Evolutionary conservation across 2,797 vertebrate species (phyloP).

Genomic region (Miopithecus talapoin): DNA sequence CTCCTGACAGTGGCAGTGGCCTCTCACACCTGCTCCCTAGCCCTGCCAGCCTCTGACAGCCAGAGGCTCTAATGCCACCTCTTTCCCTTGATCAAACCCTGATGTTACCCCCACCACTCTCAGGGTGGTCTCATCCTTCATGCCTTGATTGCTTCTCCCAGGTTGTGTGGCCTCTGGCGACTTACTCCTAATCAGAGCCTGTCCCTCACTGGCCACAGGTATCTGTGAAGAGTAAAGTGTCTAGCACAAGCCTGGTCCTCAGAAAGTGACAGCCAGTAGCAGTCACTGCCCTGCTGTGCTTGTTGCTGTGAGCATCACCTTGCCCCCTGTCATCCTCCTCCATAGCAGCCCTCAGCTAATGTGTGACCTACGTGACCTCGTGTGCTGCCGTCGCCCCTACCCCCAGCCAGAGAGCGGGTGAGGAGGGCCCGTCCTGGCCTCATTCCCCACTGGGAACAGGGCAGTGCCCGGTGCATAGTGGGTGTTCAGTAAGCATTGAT

Average conservation of each 20-base stretch:
- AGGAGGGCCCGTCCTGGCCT: background rate
- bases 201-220: background rate
- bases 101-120: background rate
- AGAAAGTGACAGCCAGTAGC: background rate
- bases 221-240: background rate
- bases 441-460: background rate
- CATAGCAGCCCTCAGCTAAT: background rate
- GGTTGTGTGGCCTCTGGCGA: background rate
- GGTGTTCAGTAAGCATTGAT: no score
- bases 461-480: background rate
- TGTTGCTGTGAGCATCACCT: no score
- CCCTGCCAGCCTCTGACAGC: background rate
- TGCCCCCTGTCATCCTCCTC: background rate
- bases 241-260: background rate
- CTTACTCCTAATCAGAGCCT: background rate
- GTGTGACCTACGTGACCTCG: background rate
- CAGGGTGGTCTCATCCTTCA: background rate
- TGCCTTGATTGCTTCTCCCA: background rate
- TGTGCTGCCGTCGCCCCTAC: background rate
- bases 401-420: background rate
- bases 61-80: background rate
- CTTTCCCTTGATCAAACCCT: background rate
- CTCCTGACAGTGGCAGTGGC: background rate
- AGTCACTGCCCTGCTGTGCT: background rate
- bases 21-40: background rate